Conservation (phyloP, 2,113 vertebrate genomes). For the Calyptommatus sinebrachiatus region DNA sequence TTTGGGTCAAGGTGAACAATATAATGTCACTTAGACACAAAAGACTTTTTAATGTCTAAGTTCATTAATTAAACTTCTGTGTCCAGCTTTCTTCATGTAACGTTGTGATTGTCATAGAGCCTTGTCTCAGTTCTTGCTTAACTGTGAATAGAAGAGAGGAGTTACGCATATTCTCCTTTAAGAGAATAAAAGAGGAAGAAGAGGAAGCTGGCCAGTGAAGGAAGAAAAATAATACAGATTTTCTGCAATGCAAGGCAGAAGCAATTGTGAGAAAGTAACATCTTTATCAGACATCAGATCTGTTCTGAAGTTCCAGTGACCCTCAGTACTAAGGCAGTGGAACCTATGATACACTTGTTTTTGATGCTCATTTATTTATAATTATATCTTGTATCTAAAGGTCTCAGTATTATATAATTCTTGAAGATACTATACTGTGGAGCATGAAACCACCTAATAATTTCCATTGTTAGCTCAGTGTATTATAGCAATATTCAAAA, state of each 20-base stretch:
- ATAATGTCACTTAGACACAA: too few relatives aligned
- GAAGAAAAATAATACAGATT: neutral
- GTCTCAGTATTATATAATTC: too few relatives aligned
- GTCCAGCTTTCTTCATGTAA: conserved; percentile 10
- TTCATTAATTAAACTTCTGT: conserved; percentile 43
- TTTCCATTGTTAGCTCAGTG: neutral
- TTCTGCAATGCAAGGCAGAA: neutral
- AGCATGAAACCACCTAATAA: neutral
- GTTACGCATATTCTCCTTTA: too few relatives aligned
- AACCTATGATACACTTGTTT: too few relatives aligned
- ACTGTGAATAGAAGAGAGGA: too few relatives aligned
- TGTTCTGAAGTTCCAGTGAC: too few relatives aligned
- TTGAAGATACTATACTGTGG: too few relatives aligned
- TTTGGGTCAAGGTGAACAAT: neutral
- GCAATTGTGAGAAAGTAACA: neutral
- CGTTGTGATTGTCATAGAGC: conserved; percentile 48
- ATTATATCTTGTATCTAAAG: too few relatives aligned
- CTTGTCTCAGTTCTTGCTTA: neutral
- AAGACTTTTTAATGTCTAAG: too few relatives aligned
- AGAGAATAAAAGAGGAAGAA: neutral
- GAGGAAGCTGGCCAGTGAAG: neutral
- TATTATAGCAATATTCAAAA: neutral
- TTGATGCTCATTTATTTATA: too few relatives aligned
- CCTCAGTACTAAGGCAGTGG: too few relatives aligned
- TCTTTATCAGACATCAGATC: too few relatives aligned